phyloP scores from a whole-genome alignment of 2,797 vertebrate species.

The Chelidonichthys spinosus region DNA sequence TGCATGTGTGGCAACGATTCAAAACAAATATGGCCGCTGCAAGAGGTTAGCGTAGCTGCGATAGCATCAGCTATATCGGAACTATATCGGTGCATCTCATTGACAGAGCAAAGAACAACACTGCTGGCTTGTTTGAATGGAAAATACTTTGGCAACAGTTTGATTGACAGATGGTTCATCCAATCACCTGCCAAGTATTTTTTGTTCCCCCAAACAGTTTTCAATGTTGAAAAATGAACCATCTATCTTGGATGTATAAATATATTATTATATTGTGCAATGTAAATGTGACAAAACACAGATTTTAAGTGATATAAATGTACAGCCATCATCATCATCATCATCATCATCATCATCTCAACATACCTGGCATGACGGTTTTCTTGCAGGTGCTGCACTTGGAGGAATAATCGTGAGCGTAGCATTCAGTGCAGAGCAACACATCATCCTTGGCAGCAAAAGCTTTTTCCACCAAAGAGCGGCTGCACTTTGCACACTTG shows the following conservation, averaged over 20 bases:
- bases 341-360: neutral
- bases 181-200: neutral
- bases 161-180: constrained; percentile 1
- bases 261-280: neutral
- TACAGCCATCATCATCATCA: neutral
- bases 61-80: neutral
- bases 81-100: neutral
- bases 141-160: neutral
- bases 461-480: constrained; percentile 93
- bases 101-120: neutral
- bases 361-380: constrained; percentile 94
- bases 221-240: neutral
- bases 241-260: too few relatives aligned
- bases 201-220: neutral
- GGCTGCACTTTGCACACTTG: constrained; percentile 90
- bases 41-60: neutral
- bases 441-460: constrained; percentile 95
- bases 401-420: constrained; percentile 93
- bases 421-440: constrained; percentile 93
- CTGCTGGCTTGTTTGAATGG: neutral
- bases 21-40: neutral
- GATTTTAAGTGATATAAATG: neutral
- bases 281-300: neutral
- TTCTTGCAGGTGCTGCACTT: constrained; percentile 95
- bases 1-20: neutral